phyloP scores from a whole-genome alignment of 1,140 invertebrate species.

The fruit fly (Drosophila melanogaster) region DNA sequence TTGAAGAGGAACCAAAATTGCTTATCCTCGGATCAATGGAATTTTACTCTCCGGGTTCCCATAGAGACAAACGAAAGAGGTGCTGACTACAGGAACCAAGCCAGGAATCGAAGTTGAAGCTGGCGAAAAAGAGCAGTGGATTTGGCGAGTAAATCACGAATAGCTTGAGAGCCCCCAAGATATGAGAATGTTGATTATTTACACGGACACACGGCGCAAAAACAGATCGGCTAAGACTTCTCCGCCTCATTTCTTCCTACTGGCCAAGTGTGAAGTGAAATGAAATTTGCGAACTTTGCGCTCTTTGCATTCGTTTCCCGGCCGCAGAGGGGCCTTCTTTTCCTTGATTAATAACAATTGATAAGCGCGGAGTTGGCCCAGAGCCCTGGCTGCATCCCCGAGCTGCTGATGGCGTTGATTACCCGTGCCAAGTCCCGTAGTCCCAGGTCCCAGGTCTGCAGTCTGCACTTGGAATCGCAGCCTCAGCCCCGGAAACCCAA shows the following conservation, averaged over 20 bases:
- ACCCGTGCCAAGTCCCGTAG: conserved; percentile 38
- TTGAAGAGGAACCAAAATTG: conserved; percentile 41
- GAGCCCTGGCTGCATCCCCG: conserved; percentile 17
- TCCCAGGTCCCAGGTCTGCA: neutral
- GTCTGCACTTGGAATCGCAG: conserved; percentile 10
- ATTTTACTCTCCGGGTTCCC: conserved; percentile 60
- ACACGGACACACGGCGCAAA: conserved; percentile 51
- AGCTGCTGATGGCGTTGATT: conserved; percentile 77
- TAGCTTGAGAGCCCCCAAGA: conserved; percentile 70
- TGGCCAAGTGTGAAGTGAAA: conserved; percentile 79
- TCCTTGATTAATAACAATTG: conserved; percentile 82
- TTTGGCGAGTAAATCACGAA: conserved; percentile 80
- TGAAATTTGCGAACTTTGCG: conserved; percentile 69
- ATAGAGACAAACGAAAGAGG: conserved; percentile 61
- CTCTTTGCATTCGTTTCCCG: conserved; percentile 55
- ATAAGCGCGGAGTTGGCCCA: conserved; percentile 52
- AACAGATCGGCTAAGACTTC: conserved; percentile 23
- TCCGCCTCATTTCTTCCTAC: conserved; percentile 1
- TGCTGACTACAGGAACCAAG: conserved; percentile 53
- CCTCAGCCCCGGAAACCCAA: conserved; percentile 25
- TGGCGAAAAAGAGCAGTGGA: conserved; percentile 19
- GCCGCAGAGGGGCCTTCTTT: conserved; percentile 44
- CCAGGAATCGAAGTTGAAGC: conserved; percentile 6
- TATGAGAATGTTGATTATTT: conserved; percentile 83
- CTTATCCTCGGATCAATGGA: conserved; percentile 70